Percentiles rank a stretch among this genome's conserved stretches.
Evolutionary conservation across 2,113 vertebrate species (phyloP).

Genomic region (Ammodytes marinus): DNA sequence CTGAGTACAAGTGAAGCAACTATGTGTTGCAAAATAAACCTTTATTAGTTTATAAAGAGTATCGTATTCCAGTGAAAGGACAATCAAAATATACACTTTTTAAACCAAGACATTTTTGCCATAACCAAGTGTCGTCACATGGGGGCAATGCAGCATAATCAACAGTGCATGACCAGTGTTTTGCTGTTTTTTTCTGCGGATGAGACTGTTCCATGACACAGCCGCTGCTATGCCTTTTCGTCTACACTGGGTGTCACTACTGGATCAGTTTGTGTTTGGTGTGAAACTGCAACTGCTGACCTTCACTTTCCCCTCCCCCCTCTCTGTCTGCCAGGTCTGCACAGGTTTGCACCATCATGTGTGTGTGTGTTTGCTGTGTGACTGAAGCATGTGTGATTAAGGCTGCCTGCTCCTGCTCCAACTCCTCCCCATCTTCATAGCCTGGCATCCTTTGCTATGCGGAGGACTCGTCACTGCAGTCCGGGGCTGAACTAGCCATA

Average conservation of each 20-base stretch:
- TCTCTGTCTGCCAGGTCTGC: slow-evolving; percentile 32
- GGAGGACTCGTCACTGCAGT: slow-evolving; percentile 36
- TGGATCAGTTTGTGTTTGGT: slow-evolving; percentile 31
- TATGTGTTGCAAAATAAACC: not conserved
- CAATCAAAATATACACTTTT: not conserved
- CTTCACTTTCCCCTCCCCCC: slow-evolving; percentile 68
- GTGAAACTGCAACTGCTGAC: slow-evolving; percentile 32
- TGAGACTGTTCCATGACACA: slow-evolving; percentile 18
- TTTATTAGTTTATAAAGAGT: not conserved
- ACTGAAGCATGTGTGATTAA: slow-evolving; percentile 62
- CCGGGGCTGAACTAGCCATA: slow-evolving; percentile 39
- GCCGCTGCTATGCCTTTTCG: slow-evolving; percentile 47
- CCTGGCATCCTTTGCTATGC: slow-evolving; percentile 16
- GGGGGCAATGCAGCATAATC: slow-evolving; percentile 54
- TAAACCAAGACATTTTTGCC: not conserved
- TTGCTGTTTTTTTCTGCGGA: not conserved
- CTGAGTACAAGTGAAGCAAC: not conserved
- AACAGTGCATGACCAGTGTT: not conserved
- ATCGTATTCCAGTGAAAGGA: not conserved
- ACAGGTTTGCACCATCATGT: slow-evolving; percentile 76
- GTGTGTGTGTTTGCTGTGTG: slow-evolving; percentile 25
- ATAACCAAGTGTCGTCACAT: slow-evolving; percentile 34
- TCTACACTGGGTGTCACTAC: slow-evolving; percentile 68
- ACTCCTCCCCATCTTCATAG: slow-evolving; percentile 45
- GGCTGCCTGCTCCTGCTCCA: slow-evolving; percentile 49